These are phyloP conservation scores for Aleadryas rufinucha DNA, from an alignment of 2,113 vertebrate species.

Conservation along the genomic window DNA sequence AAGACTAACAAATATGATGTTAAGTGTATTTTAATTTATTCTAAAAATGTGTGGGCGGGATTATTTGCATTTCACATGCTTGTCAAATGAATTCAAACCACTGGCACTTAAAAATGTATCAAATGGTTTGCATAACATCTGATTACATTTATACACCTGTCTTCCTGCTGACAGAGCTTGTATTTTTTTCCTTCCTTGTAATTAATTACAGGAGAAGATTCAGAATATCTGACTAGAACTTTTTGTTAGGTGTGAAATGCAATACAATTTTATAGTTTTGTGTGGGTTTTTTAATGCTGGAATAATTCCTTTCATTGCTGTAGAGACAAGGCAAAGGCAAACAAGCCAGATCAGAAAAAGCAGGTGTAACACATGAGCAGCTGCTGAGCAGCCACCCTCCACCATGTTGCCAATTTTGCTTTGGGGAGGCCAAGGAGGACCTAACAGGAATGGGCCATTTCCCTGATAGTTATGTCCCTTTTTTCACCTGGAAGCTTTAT, in stretches of 20 bases:
- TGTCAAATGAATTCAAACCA: slow-evolving; percentile 56
- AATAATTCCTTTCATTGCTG: background rate
- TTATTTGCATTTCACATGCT: slow-evolving; percentile 64
- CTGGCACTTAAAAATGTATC: slow-evolving; percentile 55
- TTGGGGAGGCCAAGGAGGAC: background rate
- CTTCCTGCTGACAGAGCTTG: slow-evolving; percentile 38
- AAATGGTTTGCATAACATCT: slow-evolving; percentile 59
- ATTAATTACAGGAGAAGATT: slow-evolving; percentile 46
- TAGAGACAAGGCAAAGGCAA: background rate
- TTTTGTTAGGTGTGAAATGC: slow-evolving; percentile 26
- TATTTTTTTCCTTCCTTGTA: slow-evolving; percentile 38
- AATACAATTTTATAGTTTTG: background rate
- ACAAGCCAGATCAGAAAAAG: background rate
- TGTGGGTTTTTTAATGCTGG: background rate
- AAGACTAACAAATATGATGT: slow-evolving; percentile 43
- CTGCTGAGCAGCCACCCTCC: background rate
- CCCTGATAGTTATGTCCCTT: background rate
- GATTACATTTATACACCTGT: slow-evolving; percentile 60
- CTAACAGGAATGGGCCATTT: background rate
- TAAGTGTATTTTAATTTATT: slow-evolving; percentile 64
- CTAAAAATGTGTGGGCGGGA: slow-evolving; percentile 51
- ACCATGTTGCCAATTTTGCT: background rate
- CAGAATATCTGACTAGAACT: background rate
- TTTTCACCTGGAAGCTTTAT: background rate
- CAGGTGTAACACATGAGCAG: background rate